Evolutionary conservation across 2,113 vertebrate species (phyloP), one percentile per base, ranked within the genome.

Genomic region (Elachura formosa): DNA sequence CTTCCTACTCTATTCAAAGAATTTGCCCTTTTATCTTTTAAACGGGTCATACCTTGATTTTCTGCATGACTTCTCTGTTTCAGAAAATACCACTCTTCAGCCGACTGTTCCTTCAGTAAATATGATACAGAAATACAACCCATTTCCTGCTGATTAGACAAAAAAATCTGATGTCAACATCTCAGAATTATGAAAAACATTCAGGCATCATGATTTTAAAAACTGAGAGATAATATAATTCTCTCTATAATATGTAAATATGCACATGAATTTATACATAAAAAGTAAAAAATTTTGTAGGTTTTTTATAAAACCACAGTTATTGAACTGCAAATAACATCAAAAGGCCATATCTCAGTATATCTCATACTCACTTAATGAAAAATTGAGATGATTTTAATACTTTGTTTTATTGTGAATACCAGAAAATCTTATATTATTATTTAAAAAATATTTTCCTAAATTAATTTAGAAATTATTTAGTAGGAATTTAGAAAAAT

Each of bases 141-240:
- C 21, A 90, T 78, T 95, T 95, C 52, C 62, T 94, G 87, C 87
- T 46, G 58, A 90, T 36, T 64, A 73, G 82, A 84, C 45, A 82
- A 52, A 91, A 89, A 90, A 67, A 68, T 34, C 54, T 85, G 17
- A 76, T 85, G 40, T 89, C 87, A 95, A 31, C 78, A 87, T n/a
- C 43, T 71, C 64, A 73, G 71, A 94, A 51, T 82, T 91, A 75
- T 31, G 33, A 49, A 76, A 85, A 76, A 80, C 31, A 66, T 61
- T 82, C 21, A 79, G 29, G 4, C 49, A 66, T 48, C 74, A 58
- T 7, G 7, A 36, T 46, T 84, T 94, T 75, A 81, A 86, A 51
- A 86, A 72, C n/a, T 34, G 23, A 77, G 52, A 23, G 55, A 36
- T 33, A 76, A 80, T 41, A 15, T 5, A 8, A 14, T 21, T 75